phyloP scores from a whole-genome alignment of 2,888 invertebrate species.

The Cheilosia vernalis region DNA sequence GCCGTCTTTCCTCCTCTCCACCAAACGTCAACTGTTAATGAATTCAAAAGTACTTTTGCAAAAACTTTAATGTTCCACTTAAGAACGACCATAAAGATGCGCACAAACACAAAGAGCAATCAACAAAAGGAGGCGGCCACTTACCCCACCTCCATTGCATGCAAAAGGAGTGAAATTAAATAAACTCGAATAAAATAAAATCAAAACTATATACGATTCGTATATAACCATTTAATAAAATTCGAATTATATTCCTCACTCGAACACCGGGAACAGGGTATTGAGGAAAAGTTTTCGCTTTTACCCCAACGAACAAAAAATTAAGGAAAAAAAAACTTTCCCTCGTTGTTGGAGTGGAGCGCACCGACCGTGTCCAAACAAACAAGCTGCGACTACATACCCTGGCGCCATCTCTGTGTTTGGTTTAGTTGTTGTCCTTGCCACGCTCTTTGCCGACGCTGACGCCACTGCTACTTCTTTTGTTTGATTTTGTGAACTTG shows the following conservation, averaged over 20 bases:
- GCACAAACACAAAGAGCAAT: constrained; percentile 53
- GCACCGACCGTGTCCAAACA: constrained; percentile 66
- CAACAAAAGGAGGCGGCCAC: constrained; percentile 11
- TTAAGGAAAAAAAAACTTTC: constrained; percentile 28
- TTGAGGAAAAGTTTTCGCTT: constrained; percentile 53
- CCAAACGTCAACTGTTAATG: constrained; percentile 59
- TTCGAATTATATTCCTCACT: constrained; percentile 47
- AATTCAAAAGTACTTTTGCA: constrained; percentile 68
- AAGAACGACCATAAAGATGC: constrained; percentile 62
- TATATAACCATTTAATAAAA: constrained; percentile 64
- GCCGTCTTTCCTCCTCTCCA: neutral
- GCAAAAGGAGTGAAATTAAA: constrained; percentile 38
- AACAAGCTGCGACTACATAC: constrained; percentile 51
- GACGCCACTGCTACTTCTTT: constrained; percentile 14
- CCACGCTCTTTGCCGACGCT: neutral
- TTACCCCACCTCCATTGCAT: too few relatives aligned
- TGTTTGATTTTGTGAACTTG: constrained; percentile 66
- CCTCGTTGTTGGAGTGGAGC: constrained; percentile 19
- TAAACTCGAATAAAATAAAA: constrained; percentile 49
- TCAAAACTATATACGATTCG: constrained; percentile 57
- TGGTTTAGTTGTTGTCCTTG: constrained; percentile 25
- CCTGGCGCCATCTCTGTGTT: constrained; percentile 61
- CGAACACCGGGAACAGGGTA: neutral
- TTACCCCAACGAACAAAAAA: neutral
- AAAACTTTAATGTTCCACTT: constrained; percentile 69